A percentile compares a stretch with the other conserved stretches of the same genome.
Conservation (phyloP, 2,797 vertebrate species). For the Sebastolobus alascanus region DNA sequence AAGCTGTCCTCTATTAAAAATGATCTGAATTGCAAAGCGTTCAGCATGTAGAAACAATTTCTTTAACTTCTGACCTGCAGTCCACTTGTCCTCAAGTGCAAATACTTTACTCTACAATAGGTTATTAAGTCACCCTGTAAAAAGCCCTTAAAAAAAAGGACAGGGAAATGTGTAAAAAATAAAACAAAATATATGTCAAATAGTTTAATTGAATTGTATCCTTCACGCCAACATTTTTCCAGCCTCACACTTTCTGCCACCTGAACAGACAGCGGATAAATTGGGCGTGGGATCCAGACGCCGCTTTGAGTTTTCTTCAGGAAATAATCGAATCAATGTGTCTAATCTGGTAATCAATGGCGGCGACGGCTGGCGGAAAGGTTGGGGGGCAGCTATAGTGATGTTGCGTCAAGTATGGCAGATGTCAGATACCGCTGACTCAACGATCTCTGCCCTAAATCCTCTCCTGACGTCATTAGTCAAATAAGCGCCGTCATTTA, state of each 20-base stretch:
- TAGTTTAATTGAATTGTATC: conserved; percentile 7
- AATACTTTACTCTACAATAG: background rate
- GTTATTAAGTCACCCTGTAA: background rate
- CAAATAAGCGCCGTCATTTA: conserved; percentile 69
- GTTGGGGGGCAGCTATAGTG: conserved; percentile 56
- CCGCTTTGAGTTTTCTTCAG: conserved; percentile 76
- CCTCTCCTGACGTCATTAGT: conserved; percentile 75
- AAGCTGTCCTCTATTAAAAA: conserved; percentile 38
- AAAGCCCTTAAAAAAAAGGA: background rate
- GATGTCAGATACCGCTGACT: conserved; percentile 78
- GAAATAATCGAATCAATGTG: conserved; percentile 86
- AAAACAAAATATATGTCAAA: background rate
- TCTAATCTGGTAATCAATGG: conserved; percentile 86
- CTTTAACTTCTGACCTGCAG: background rate
- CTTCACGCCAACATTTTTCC: background rate
- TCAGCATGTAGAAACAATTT: background rate
- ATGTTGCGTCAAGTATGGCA: conserved; percentile 74
- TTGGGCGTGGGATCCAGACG: conserved; percentile 68
- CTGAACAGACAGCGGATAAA: conserved; percentile 68
- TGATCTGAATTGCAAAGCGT: conserved; percentile 27
- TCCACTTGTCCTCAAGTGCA: background rate
- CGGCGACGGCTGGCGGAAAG: conserved; percentile 53
- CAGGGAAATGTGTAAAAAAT: background rate
- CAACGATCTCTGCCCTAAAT: conserved; percentile 74
- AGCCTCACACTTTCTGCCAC: conserved; percentile 43